Percentiles rank a stretch among this genome's conserved stretches.
Evolutionary conservation across 2,888 invertebrate species (phyloP).

Genomic region (Drosophila silvestris): DNA sequence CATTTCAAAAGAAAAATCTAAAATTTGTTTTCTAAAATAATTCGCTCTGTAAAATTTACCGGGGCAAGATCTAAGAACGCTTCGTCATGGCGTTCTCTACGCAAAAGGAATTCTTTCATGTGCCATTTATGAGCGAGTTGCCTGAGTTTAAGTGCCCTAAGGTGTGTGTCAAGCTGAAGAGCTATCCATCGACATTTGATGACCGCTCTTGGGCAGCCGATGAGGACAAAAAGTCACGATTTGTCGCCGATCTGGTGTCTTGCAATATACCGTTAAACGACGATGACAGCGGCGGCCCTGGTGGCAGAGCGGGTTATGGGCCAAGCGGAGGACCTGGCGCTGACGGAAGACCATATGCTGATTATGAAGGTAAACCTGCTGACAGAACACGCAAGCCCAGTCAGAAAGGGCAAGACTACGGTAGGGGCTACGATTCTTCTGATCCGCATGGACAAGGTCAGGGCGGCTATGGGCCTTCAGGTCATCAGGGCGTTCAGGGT

Average conservation of each 20-base stretch:
- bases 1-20: constrained; percentile 44
- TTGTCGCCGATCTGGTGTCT: constrained; percentile 81
- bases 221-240: constrained; percentile 77
- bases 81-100: constrained; percentile 84
- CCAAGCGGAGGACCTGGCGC: constrained; percentile 10
- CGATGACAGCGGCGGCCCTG: constrained; percentile 11
- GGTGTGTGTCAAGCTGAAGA: constrained; percentile 79
- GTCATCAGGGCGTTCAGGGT: constrained; percentile 1
- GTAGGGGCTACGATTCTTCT: neutral
- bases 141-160: constrained; percentile 63
- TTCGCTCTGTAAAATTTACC: constrained; percentile 25
- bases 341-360: constrained; percentile 7
- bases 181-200: constrained; percentile 80
- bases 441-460: neutral
- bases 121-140: constrained; percentile 79
- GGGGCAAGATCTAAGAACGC: constrained; percentile 3
- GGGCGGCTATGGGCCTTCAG: neutral
- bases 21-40: constrained; percentile 50
- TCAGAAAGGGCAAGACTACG: constrained; percentile 9
- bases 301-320: constrained; percentile 15
- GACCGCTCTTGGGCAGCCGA: constrained; percentile 82
- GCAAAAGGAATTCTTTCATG: constrained; percentile 82
- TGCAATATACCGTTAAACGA: constrained; percentile 67
- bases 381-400: neutral
- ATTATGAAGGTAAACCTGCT: constrained; percentile 1